A percentile compares a stretch with the other conserved stretches of the same genome.
These are phyloP conservation scores for Alca torda DNA, from an alignment of 2,797 vertebrate species.

Conservation along the genomic window DNA sequence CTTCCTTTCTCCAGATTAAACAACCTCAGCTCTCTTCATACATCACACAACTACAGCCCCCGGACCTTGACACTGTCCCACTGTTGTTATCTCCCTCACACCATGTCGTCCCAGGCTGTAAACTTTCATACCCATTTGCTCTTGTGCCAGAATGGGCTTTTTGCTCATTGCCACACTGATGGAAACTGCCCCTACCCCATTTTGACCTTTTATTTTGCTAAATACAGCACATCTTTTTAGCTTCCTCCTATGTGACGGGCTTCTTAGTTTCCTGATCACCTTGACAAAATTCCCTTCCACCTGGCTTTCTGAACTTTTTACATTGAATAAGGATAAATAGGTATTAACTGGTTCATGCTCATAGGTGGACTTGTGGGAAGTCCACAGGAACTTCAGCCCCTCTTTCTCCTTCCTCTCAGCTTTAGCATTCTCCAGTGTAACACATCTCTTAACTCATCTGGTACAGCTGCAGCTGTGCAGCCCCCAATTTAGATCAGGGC, in stretches of 20 bases:
- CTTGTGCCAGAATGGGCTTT: background rate
- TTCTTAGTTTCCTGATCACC: background rate
- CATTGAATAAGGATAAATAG: background rate
- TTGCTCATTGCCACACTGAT: background rate
- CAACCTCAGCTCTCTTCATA: background rate
- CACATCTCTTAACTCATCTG: background rate
- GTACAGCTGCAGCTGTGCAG: background rate
- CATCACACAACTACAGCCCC: background rate
- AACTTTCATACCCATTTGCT: background rate
- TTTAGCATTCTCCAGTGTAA: background rate
- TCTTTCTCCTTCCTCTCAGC: background rate
- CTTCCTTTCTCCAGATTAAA: background rate
- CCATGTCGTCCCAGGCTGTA: background rate
- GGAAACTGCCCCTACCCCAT: background rate
- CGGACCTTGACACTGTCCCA: background rate
- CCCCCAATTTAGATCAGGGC: background rate
- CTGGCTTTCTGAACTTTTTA: background rate
- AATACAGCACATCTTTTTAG: background rate
- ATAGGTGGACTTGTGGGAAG: background rate
- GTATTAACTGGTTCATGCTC: background rate
- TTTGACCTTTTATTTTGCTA: background rate
- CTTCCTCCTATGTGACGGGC: background rate
- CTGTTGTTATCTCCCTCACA: background rate
- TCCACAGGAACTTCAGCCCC: background rate
- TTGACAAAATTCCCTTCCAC: background rate